Percentiles rank a stretch among this genome's conserved stretches.
Conservation (phyloP, 2,113 vertebrate species). For the Galemys pyrenaicus region DNA sequence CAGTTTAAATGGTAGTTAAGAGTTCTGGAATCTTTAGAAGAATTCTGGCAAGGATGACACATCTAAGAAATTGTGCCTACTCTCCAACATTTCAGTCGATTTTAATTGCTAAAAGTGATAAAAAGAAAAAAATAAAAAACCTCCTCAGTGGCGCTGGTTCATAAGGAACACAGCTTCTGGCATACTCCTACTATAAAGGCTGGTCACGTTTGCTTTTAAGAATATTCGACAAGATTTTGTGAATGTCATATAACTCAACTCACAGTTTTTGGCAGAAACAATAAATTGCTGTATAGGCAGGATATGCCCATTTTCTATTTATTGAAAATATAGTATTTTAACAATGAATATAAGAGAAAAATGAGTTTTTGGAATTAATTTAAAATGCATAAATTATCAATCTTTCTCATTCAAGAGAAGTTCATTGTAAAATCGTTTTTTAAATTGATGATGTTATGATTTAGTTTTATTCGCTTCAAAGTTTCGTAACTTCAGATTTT, state of each 20-base stretch:
- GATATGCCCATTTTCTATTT: neutral
- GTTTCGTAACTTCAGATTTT: neutral
- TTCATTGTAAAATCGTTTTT: neutral
- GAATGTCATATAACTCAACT: neutral
- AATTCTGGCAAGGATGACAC: neutral
- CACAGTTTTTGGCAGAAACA: neutral
- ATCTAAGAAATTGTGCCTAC: neutral
- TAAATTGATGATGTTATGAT: neutral
- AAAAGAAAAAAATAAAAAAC: neutral
- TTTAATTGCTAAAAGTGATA: neutral
- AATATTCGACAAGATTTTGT: neutral
- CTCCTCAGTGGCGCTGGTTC: neutral
- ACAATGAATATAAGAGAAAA: neutral
- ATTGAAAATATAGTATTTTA: neutral
- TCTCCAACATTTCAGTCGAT: neutral
- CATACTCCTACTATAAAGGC: neutral
- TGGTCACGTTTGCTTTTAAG: neutral
- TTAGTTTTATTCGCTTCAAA: neutral
- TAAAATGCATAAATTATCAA: neutral
- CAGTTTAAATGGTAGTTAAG: neutral
- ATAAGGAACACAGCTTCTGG: neutral
- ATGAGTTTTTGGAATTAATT: neutral
- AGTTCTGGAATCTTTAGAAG: neutral
- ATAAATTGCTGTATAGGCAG: neutral
- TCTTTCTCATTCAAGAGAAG: neutral